These are phyloP conservation scores for Lucilia cuprina DNA, from an alignment of 1,140 invertebrate genomes.

Conservation along the genomic window DNA sequence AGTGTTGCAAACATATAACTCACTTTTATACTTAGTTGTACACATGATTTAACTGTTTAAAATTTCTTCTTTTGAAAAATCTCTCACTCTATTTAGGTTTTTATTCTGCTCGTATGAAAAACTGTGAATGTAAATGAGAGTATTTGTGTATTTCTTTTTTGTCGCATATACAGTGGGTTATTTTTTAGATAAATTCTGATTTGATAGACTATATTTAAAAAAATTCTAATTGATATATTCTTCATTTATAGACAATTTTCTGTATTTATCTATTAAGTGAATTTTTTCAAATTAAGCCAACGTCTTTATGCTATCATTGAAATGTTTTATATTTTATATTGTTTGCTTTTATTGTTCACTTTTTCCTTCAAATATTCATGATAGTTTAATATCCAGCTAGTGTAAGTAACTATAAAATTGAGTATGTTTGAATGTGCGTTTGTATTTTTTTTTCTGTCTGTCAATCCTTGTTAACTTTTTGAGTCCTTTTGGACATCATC, in stretches of 20 bases:
- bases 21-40: neutral
- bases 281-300: too few species aligned
- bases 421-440: neutral
- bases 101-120: neutral
- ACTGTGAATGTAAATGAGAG: neutral
- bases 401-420: neutral
- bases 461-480: constrained; percentile 1
- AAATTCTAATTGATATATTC: too few species aligned
- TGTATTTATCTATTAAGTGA: too few species aligned
- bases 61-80: neutral
- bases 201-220: too few species aligned
- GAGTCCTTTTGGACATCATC: constrained; percentile 14
- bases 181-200: too few species aligned
- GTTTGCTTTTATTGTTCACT: constrained; percentile 7
- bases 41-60: neutral
- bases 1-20: constrained; percentile 28
- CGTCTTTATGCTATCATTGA: too few species aligned
- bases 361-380: neutral
- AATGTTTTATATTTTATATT: neutral
- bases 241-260: too few species aligned
- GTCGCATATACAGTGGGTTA: too few species aligned
- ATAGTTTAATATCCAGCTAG: neutral
- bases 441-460: neutral
- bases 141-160: too few species aligned
- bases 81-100: neutral